phyloP scores from a whole-genome alignment of 2,797 vertebrate species.

The Onychomys leucogaster region DNA sequence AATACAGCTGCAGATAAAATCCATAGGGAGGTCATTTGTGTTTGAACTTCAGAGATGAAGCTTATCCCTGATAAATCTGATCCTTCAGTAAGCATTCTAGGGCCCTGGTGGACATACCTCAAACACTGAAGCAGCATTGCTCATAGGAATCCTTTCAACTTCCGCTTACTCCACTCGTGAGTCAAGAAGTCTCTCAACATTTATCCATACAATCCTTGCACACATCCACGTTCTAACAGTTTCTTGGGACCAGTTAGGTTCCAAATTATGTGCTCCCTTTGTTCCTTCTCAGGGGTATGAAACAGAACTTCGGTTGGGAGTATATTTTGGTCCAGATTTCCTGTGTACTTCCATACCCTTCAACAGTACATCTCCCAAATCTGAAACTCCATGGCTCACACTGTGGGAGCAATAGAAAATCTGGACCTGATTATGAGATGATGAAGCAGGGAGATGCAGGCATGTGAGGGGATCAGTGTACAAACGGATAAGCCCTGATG shows the following conservation, averaged over 20 bases:
- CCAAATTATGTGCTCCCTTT: background rate
- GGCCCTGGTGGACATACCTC: constrained; percentile 70
- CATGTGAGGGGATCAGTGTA: constrained; percentile 80
- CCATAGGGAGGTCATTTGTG: constrained; percentile 84
- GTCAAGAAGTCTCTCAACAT: constrained; percentile 41
- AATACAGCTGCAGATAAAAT: constrained; percentile 88
- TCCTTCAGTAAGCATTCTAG: constrained; percentile 84
- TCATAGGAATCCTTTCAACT: constrained; percentile 55
- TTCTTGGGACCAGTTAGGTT: background rate
- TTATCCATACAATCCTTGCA: background rate
- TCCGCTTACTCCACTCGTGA: constrained; percentile 37
- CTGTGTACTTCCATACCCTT: constrained; percentile 61
- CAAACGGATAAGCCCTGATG: constrained; percentile 74
- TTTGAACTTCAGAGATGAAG: constrained; percentile 88
- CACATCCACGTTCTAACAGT: background rate
- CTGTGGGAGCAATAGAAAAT: constrained; percentile 83
- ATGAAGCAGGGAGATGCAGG: constrained; percentile 78
- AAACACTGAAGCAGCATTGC: constrained; percentile 63
- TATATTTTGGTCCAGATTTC: constrained; percentile 77
- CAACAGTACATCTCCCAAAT: constrained; percentile 80
- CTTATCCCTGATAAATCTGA: constrained; percentile 88
- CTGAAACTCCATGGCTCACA: constrained; percentile 74
- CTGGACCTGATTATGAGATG: constrained; percentile 86
- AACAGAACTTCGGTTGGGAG: constrained; percentile 61
- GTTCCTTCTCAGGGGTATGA: constrained; percentile 55